Evolutionary conservation across 2,113 vertebrate species (phyloP).

Genomic region (Grantiella picta): DNA sequence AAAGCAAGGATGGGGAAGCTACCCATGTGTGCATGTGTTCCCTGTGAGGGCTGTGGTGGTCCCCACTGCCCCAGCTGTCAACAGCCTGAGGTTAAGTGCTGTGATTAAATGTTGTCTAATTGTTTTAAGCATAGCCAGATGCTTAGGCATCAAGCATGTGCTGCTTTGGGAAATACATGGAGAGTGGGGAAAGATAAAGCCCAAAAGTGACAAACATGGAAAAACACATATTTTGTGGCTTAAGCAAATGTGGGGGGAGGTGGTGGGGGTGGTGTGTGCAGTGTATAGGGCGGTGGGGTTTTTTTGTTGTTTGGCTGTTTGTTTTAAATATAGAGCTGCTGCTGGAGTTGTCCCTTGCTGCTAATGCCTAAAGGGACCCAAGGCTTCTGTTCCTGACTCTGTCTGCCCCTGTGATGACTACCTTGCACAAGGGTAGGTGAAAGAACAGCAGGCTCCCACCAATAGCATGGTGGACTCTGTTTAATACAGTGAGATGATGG

Average conservation of each 20-base stretch:
- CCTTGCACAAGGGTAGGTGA: neutral
- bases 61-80: rapidly evolving
- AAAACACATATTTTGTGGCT: neutral
- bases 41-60: neutral
- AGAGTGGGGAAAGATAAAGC: neutral
- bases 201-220: neutral
- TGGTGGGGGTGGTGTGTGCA: too few species aligned
- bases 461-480: neutral
- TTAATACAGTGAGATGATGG: neutral
- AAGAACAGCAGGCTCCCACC: neutral
- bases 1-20: neutral
- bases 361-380: neutral
- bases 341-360: neutral
- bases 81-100: neutral
- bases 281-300: too few species aligned
- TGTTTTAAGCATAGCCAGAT: neutral
- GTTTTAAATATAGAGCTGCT: neutral
- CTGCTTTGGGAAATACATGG: neutral
- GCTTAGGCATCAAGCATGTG: neutral
- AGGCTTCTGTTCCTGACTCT: neutral
- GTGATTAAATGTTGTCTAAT: neutral
- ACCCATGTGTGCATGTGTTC: rapidly evolving
- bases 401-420: neutral
- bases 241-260: neutral
- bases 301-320: neutral